These are phyloP conservation scores for Ovis canadensis DNA, from an alignment of 2,113 vertebrate species.

Conservation along the genomic window DNA sequence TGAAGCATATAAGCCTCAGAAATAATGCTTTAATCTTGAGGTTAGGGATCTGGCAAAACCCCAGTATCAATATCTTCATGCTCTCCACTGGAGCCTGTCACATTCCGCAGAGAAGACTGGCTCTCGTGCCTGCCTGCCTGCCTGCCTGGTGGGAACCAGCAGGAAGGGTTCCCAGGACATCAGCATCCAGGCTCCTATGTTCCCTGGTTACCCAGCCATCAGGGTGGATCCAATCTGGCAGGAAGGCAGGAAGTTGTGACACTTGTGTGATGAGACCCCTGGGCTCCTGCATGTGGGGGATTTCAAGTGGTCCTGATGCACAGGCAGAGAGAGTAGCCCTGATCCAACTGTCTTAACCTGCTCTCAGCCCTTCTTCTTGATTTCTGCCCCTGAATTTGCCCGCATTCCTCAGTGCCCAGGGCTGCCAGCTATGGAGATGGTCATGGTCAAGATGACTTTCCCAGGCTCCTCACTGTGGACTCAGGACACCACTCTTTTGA, in stretches of 20 bases:
- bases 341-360: accelerated
- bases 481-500: accelerated
- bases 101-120: neutral
- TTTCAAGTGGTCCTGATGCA: neutral
- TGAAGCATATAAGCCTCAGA: neutral
- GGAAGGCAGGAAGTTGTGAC: accelerated
- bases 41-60: neutral
- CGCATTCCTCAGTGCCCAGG: neutral
- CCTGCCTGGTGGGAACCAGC: accelerated
- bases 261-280: accelerated
- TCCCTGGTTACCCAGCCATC: no score
- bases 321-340: accelerated
- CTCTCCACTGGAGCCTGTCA: neutral
- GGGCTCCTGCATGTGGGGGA: accelerated
- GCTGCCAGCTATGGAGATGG: neutral
- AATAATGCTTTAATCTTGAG: neutral
- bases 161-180: accelerated
- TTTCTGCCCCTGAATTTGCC: neutral
- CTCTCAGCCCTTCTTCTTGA: neutral
- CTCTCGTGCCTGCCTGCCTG: neutral
- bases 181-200: neutral
- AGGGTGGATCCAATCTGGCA: accelerated
- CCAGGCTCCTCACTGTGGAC: neutral
- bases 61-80: neutral
- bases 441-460: neutral